Evolutionary conservation across 2,797 vertebrate species (phyloP).

Genomic region (Catostomus latipinnis): DNA sequence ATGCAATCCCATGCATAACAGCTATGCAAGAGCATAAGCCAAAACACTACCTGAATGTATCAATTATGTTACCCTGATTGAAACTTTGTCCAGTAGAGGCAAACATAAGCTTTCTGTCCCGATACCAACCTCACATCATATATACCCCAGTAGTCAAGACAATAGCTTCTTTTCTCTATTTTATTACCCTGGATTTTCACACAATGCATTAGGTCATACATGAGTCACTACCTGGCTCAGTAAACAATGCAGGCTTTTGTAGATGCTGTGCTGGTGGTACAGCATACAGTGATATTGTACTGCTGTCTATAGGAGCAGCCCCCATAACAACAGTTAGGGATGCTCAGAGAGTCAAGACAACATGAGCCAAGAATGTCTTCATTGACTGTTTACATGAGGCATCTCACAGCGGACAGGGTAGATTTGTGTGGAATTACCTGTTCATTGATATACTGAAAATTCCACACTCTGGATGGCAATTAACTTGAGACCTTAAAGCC

Average conservation of each 20-base stretch:
- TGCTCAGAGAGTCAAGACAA: slow-evolving; percentile 44
- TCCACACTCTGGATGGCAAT: background rate
- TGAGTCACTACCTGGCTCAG: slow-evolving; percentile 82
- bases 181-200: slow-evolving; percentile 57
- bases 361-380: slow-evolving; percentile 33
- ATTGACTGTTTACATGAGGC: slow-evolving; percentile 30
- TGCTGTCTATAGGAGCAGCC: slow-evolving; percentile 49
- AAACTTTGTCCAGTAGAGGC: background rate
- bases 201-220: slow-evolving; percentile 74
- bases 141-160: slow-evolving; percentile 17
- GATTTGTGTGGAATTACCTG: slow-evolving; percentile 31
- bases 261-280: slow-evolving; percentile 65
- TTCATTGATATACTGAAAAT: slow-evolving; percentile 2
- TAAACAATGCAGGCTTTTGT: slow-evolving; percentile 78
- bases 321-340: slow-evolving; percentile 58
- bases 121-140: slow-evolving; percentile 14
- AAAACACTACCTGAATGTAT: background rate
- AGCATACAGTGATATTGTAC: slow-evolving; percentile 75
- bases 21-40: background rate
- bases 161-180: slow-evolving; percentile 61
- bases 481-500: background rate
- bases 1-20: background rate
- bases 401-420: slow-evolving; percentile 27
- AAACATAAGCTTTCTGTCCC: slow-evolving; percentile 43
- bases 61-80: background rate